Base-by-base conservation (phyloP, 2,797 vertebrate species). In the Xenentodon cancila region DNA sequence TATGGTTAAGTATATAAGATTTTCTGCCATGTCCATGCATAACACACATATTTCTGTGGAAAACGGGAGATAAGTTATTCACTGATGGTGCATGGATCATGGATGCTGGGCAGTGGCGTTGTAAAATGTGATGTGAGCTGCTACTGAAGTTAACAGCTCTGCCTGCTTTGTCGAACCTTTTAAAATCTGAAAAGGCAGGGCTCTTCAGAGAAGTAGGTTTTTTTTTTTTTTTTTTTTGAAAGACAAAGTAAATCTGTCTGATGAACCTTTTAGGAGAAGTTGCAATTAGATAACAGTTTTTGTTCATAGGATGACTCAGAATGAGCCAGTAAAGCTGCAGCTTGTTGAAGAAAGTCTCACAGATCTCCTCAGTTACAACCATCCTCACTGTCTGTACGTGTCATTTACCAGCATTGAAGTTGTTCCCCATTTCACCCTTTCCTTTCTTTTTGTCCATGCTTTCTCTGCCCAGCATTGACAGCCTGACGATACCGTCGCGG, bases 401-500 rank as follows among this genome's bases (percentile, higher is more conserved):
- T 37, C 5, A 5, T 40, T 40, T 40, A 40, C 37, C 13, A 40
- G 37, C 1, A 40, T 32, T 45, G 7, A 56, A 58, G 2, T 40
- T 66, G 15, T n/a, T n/a, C 20, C 37, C 21, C 16, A 2, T 58
- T 55, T 19, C 1, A 37, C 46, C 1, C 52, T 58, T 42, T 16
- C 37, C 21, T 7, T 7, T 46, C n/a, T 4, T 45, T 45, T 32
- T 57, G 1, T 32, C 25, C 4, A 20, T 22, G 16, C 34, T 67
- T 59, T 57, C 16, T 73, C 59, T 55, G 18, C 25, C 18, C 68
- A 99, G 98, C 75, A 90, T 99, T 0, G 98, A 99, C 79, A 59
- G 59, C 21, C 82, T 99, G 71, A 94, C 88, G 0, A 92, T 99
- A 60, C 96, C 96, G 0, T 99, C 97, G 0, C 92, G 91, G 47